A percentile compares a stretch with the other conserved stretches of the same genome.
phyloP scores from a whole-genome alignment of 2,113 vertebrate genomes.

The Litocranius walleri region DNA sequence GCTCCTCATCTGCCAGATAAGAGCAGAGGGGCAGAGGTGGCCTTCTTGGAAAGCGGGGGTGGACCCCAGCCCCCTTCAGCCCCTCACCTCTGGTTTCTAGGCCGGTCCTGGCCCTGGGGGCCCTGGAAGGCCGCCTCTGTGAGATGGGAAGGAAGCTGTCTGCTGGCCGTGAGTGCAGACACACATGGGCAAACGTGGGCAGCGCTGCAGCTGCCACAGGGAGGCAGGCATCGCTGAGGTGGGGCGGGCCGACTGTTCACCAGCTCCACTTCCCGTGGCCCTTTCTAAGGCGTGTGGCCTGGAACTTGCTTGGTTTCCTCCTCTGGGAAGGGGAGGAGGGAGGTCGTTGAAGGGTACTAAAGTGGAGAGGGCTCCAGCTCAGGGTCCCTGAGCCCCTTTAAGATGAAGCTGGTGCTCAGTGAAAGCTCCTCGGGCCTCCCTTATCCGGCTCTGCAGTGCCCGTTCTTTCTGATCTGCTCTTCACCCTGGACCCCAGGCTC shows the following conservation, averaged over 20 bases:
- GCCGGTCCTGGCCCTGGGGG: neutral
- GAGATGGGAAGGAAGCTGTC: neutral
- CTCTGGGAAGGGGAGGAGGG: neutral
- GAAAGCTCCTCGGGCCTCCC: accelerated
- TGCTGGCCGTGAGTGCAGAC: neutral
- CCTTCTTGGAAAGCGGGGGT: neutral
- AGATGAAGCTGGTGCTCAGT: neutral
- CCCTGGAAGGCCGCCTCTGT: neutral
- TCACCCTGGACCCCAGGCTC: neutral
- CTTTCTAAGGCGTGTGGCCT: neutral
- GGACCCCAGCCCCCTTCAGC: neutral
- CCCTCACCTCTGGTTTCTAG: neutral
- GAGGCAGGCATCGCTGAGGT: accelerated
- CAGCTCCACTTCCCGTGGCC: neutral
- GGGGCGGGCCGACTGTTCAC: accelerated
- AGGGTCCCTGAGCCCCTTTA: neutral
- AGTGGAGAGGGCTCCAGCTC: neutral
- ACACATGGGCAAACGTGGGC: accelerated
- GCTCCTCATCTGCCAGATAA: neutral
- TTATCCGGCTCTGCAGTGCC: neutral
- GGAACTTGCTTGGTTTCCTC: neutral
- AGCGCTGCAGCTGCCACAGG: neutral
- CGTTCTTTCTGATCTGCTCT: neutral
- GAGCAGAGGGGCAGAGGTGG: neutral
- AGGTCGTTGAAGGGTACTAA: no score